Evolutionary conservation across 2,113 vertebrate species (phyloP), one percentile per base, ranked within the genome.

Genomic region (Reinhardtius hippoglossoides): DNA sequence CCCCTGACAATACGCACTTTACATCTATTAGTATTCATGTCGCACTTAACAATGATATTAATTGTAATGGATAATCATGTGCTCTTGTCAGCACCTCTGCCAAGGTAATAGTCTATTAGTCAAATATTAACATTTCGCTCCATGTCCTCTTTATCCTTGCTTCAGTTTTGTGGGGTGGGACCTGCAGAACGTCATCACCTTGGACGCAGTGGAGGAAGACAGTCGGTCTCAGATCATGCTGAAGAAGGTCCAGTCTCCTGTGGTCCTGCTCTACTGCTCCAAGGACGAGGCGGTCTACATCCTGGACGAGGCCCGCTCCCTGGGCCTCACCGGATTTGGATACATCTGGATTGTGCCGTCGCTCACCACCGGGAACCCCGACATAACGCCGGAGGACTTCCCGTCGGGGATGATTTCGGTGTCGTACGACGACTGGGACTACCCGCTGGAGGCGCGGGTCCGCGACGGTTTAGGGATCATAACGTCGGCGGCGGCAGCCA

Each of bases 311-410:
- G 97, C 97, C 2, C 97, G 97, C 2, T 98, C 97, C 0, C 94
- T 99, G 3, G 98, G 98, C 71, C 95, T 99, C 12, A 99, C 97
- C 0, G 98, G 97, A 0, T 98, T 97, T 0, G 98, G 98, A 67
- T 98, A 96, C 94, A 97, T 98, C 94, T 99, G 98, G 98, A 97
- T 99, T 21, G 96, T 99, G 76, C 97, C 98, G 37, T 98, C 97
- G 55, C 82, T 97, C 81, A 97, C 97, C 64, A 96, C 96, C 0
- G 96, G 97, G 20, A 97, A 97, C 93, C 96, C 96, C 2, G 96
- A 98, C 46, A 91, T 97, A 83, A 97, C 94, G 7, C 97, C 98
- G 0, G 95, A 95, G 1, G 94, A 96, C 73, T 98, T 99, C 86
- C 98, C 98, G 1, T 95, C 96, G 0, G 98, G 98, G 63, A 96